These are phyloP conservation scores for Ceyx cyanopectus DNA, from an alignment of 2,113 vertebrate species.

Conservation along the genomic window DNA sequence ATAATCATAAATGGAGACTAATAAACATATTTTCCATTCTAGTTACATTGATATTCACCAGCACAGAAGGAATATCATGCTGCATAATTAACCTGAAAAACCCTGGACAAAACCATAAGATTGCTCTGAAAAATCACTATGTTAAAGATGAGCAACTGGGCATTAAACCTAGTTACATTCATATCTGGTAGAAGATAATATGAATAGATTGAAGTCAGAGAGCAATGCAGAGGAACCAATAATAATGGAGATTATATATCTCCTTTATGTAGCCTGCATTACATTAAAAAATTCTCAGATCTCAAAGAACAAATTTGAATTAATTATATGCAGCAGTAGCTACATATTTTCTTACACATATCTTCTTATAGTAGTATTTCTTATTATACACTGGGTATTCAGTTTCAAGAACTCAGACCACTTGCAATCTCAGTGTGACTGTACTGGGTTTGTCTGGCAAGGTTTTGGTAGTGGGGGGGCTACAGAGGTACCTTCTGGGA, in stretches of 20 bases:
- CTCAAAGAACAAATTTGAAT: constrained; percentile 28
- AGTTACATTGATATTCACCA: neutral
- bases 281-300: neutral
- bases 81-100: constrained; percentile 9
- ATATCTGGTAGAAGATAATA: neutral
- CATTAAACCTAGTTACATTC: neutral
- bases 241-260: neutral
- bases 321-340: constrained; percentile 11
- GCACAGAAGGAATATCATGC: neutral
- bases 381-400: neutral
- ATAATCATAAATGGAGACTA: neutral
- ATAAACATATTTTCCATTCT: neutral
- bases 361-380: neutral
- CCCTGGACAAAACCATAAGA: neutral
- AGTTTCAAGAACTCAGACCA: neutral
- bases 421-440: neutral
- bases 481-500: neutral
- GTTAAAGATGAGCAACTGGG: neutral
- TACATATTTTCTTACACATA: neutral
- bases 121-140: neutral
- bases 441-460: neutral
- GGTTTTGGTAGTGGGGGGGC: neutral
- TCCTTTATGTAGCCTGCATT: neutral
- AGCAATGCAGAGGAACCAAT: neutral
- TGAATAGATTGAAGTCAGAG: constrained; percentile 1